Evolutionary conservation across 2,888 invertebrate genomes (phyloP).

Genomic region (Gonocerus acuteangulatus): DNA sequence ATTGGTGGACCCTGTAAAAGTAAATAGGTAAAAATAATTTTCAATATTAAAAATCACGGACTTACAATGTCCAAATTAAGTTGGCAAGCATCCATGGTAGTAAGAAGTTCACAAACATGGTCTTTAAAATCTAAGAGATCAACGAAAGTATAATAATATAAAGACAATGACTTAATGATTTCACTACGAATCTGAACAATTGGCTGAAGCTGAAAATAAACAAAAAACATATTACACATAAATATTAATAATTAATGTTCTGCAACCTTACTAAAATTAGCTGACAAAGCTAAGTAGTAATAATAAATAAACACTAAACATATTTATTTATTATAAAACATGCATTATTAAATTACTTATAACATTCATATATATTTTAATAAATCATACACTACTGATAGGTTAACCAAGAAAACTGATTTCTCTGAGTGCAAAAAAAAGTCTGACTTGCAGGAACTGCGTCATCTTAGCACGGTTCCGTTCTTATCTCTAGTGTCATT

Average conservation of each 20-base stretch:
- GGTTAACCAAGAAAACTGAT: too few species aligned
- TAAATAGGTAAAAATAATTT: background rate
- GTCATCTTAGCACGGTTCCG: too few species aligned
- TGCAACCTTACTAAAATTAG: background rate
- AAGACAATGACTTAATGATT: slow-evolving; percentile 88
- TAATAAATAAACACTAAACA: background rate
- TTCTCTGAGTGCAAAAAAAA: too few species aligned
- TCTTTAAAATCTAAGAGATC: slow-evolving; percentile 97
- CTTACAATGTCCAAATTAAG: slow-evolving; percentile 81
- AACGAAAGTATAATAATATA: slow-evolving; percentile 98
- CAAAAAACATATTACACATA: background rate
- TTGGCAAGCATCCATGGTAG: slow-evolving; percentile 94
- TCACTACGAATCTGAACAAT: slow-evolving; percentile 83
- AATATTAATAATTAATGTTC: background rate
- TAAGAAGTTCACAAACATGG: slow-evolving; percentile 80
- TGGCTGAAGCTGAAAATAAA: slow-evolving; percentile 56
- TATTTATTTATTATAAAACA: too few species aligned
- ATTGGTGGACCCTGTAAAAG: background rate
- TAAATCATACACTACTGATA: too few species aligned
- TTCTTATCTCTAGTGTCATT: too few species aligned
- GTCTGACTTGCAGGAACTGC: too few species aligned
- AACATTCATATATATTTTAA: too few species aligned
- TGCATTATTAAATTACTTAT: too few species aligned
- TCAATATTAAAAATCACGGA: too few species aligned
- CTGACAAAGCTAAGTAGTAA: background rate